A percentile compares a stretch with the other conserved stretches of the same genome.
Evolutionary conservation across 2,797 vertebrate species (phyloP).

Genomic region (Anolis apletophallus): DNA sequence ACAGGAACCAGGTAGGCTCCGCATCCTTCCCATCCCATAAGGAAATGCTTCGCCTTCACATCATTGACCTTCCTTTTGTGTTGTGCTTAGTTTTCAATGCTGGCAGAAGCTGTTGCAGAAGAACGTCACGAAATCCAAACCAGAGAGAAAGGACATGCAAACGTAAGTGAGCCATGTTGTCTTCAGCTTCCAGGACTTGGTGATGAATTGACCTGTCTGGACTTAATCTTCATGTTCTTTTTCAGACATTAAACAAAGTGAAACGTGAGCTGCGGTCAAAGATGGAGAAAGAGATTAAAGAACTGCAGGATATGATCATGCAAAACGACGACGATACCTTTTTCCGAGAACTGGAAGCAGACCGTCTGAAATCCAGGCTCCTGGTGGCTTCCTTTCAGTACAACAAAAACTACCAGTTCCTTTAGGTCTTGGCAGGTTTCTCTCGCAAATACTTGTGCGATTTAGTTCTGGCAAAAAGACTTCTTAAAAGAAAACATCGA

Average conservation of each 20-base stretch:
- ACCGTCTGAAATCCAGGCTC: slow-evolving; percentile 85
- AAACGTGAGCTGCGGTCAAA: slow-evolving; percentile 89
- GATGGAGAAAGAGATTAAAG: slow-evolving; percentile 92
- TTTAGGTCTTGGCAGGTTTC: slow-evolving; percentile 53
- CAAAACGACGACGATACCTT: slow-evolving; percentile 87
- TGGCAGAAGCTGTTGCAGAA: slow-evolving; percentile 89
- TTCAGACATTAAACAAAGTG: slow-evolving; percentile 88
- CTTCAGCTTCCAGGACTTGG: background rate
- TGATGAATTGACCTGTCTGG: background rate
- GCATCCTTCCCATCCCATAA: background rate
- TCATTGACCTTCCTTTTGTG: background rate
- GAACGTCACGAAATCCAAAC: slow-evolving; percentile 88
- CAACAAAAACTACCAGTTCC: slow-evolving; percentile 79
- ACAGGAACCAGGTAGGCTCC: slow-evolving; percentile 90
- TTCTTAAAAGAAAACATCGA: background rate
- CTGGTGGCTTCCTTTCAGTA: slow-evolving; percentile 91
- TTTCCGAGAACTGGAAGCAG: slow-evolving; percentile 89
- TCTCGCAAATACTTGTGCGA: background rate
- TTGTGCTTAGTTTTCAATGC: slow-evolving; percentile 88
- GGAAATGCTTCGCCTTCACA: background rate
- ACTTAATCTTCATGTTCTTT: slow-evolving; percentile 51
- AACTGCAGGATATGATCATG: slow-evolving; percentile 88
- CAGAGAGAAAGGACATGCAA: slow-evolving; percentile 89
- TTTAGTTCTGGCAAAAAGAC: background rate
- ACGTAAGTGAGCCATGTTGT: slow-evolving; percentile 83